Percentiles rank a stretch among this genome's conserved stretches.
Evolutionary conservation across 1,140 invertebrate genomes (phyloP).

Genomic region (Trachelipus rathkii): DNA sequence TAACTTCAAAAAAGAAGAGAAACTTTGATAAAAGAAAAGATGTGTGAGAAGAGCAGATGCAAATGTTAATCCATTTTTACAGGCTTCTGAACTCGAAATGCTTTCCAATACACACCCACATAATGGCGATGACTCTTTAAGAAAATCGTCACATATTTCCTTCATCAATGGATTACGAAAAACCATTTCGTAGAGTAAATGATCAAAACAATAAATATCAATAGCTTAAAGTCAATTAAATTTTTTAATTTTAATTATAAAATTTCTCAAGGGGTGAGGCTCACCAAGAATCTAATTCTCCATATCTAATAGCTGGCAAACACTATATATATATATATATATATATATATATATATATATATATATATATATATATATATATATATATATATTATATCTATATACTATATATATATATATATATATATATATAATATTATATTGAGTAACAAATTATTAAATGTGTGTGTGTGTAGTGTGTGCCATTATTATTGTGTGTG

Average conservation of each 20-base stretch:
- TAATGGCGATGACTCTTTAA: slow-evolving; percentile 61
- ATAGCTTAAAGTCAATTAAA: slow-evolving; percentile 68
- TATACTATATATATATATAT: no score
- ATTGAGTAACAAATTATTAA: no score
- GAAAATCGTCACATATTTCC: slow-evolving; percentile 66
- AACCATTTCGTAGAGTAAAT: slow-evolving; percentile 81
- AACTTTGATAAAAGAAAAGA: slow-evolving; percentile 61
- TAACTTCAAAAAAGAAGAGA: slow-evolving; percentile 31
- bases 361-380: no score
- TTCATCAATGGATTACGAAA: slow-evolving; percentile 68
- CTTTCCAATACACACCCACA: slow-evolving; percentile 67
- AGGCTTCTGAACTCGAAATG: slow-evolving; percentile 69
- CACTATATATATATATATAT: no score
- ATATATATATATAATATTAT: no score
- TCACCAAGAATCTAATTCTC: slow-evolving; percentile 79
- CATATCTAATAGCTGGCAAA: slow-evolving; percentile 70
- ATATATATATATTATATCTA: no score
- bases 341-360: no score
- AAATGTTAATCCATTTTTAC: slow-evolving; percentile 70
- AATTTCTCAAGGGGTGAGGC: slow-evolving; percentile 71
- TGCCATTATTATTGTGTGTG: no score
- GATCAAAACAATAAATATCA: slow-evolving; percentile 83
- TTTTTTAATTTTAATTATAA: slow-evolving; percentile 71
- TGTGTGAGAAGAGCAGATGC: slow-evolving; percentile 66
- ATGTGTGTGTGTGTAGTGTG: no score